phyloP scores from a whole-genome alignment of 2,888 invertebrate genomes.

The Cheiracanthium punctorium region DNA sequence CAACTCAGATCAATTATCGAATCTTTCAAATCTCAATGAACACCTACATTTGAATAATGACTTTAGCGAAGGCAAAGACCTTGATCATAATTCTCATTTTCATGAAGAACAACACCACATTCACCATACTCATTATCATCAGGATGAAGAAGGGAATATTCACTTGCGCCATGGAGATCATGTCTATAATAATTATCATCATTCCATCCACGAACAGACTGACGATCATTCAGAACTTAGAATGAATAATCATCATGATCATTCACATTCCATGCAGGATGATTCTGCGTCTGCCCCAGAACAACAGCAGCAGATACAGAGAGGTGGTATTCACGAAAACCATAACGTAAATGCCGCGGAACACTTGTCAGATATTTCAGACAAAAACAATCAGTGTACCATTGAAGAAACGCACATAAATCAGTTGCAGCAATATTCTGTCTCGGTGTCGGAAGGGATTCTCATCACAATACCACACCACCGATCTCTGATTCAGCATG shows the following conservation, averaged over 20 bases:
- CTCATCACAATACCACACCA: conserved; percentile 32
- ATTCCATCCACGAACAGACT: conserved; percentile 29
- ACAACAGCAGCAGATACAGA: neutral
- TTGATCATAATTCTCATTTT: conserved; percentile 28
- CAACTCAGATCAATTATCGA: conserved; percentile 14
- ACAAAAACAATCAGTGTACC: conserved; percentile 14
- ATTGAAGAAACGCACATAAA: conserved; percentile 26
- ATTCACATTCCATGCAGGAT: conserved; percentile 18
- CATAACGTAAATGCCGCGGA: neutral
- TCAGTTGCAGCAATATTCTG: conserved; percentile 46
- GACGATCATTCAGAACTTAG: conserved; percentile 17
- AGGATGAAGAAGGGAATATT: conserved; percentile 4
- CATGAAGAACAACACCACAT: conserved; percentile 48
- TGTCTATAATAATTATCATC: conserved; percentile 27
- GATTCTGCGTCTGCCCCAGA: neutral
- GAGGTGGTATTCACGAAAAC: neutral
- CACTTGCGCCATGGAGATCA: conserved; percentile 45
- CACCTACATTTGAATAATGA: conserved; percentile 37
- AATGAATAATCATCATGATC: conserved; percentile 23
- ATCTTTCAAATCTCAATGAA: conserved; percentile 31
- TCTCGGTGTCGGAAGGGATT: conserved; percentile 20
- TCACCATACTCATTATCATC: conserved; percentile 19
- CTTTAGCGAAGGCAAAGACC: conserved; percentile 16
- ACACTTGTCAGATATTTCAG: neutral
- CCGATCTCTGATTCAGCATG: conserved; percentile 20